Conservation (phyloP, 2,888 invertebrate species). For the Opisthograptis luteolata region DNA sequence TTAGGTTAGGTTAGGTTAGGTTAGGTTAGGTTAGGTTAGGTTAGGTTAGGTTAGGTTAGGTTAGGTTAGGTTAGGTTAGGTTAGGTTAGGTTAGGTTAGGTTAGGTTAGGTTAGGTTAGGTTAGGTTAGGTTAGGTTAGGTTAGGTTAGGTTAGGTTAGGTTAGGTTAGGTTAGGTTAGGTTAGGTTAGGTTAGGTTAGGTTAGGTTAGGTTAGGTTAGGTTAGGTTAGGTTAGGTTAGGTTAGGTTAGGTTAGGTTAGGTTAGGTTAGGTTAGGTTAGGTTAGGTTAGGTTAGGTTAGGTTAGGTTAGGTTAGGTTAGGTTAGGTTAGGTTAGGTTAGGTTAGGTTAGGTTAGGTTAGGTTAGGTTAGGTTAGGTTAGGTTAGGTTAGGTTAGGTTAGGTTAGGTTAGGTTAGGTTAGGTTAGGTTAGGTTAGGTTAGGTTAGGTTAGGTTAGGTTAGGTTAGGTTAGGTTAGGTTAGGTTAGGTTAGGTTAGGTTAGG, state of each 20-base stretch:
- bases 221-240: constrained; percentile 19
- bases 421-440: constrained; percentile 11
- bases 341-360: constrained; percentile 15
- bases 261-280: constrained; percentile 18
- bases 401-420: constrained; percentile 10
- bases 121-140: constrained; percentile 9
- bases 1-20: constrained; percentile 28
- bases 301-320: constrained; percentile 25
- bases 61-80: constrained; percentile 35
- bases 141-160: constrained; percentile 6
- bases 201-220: constrained; percentile 11
- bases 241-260: constrained; percentile 18
- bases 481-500: constrained; percentile 3
- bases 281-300: constrained; percentile 25
- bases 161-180: neutral
- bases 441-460: constrained; percentile 6
- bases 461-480: constrained; percentile 2
- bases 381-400: constrained; percentile 13
- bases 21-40: constrained; percentile 33
- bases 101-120: constrained; percentile 10
- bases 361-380: constrained; percentile 11
- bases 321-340: constrained; percentile 16
- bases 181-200: constrained; percentile 12
- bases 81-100: constrained; percentile 29
- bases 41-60: constrained; percentile 33